These are phyloP conservation scores for Montipora sp. DNA, from an alignment of 64 coral and sea anemone species.

Conservation along the genomic window DNA sequence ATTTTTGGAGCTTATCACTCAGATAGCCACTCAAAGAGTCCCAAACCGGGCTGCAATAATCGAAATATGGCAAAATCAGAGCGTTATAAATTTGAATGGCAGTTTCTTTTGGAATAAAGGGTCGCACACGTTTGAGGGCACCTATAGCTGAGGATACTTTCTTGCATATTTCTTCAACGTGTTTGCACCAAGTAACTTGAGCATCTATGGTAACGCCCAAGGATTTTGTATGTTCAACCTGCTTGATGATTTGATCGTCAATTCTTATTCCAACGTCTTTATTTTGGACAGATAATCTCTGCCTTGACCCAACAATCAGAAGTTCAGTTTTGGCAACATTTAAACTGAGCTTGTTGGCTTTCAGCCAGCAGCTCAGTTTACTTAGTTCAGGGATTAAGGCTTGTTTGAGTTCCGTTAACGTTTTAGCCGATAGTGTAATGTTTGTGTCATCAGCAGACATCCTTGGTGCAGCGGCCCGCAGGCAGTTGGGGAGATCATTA, in stretches of 20 bases:
- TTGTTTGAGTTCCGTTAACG: background rate
- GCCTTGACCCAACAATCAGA: slow-evolving; percentile 18
- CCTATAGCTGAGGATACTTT: slow-evolving; percentile 6
- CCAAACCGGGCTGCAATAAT: slow-evolving; percentile 5
- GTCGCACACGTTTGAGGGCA: background rate
- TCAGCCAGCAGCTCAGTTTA: slow-evolving; percentile 12
- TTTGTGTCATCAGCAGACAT: too few relatives aligned
- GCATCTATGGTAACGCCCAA: slow-evolving; percentile 1
- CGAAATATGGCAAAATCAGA: slow-evolving; percentile 30
- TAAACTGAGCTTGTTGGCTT: slow-evolving; percentile 22
- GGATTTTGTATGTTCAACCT: slow-evolving; percentile 3
- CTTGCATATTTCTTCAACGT: slow-evolving; percentile 6
- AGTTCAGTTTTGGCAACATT: slow-evolving; percentile 24
- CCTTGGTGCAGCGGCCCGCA: too few relatives aligned
- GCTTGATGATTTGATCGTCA: slow-evolving; percentile 1
- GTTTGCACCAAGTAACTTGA: slow-evolving; percentile 2
- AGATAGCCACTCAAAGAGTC: slow-evolving; percentile 2
- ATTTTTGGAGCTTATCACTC: slow-evolving; percentile 19
- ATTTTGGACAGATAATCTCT: background rate
- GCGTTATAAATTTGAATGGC: slow-evolving; percentile 31
- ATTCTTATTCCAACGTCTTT: background rate
- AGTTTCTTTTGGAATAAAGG: slow-evolving; percentile 7
- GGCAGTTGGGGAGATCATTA: too few relatives aligned
- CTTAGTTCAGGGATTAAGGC: background rate
- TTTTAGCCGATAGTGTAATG: too few relatives aligned